These are phyloP conservation scores for Arion vulgaris DNA, from an alignment of 1,140 invertebrate species.

Conservation along the genomic window DNA sequence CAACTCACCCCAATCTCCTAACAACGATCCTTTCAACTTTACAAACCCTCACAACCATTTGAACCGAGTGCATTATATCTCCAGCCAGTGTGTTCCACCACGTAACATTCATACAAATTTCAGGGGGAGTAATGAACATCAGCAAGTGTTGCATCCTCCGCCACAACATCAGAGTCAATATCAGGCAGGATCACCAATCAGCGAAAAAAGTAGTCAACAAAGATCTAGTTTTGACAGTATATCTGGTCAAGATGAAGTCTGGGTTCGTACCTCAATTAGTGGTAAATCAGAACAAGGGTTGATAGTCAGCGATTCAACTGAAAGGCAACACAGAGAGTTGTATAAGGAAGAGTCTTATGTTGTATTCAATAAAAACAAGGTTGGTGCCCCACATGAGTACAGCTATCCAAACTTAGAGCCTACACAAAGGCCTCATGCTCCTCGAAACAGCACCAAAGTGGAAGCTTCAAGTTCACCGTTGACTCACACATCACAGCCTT, in stretches of 20 bases:
- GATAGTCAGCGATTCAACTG: conserved; percentile 52
- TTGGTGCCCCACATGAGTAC: conserved; percentile 62
- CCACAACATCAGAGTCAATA: conserved; percentile 56
- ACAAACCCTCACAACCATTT: conserved; percentile 69
- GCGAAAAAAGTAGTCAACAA: conserved; percentile 61
- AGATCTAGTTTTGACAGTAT: conserved; percentile 63
- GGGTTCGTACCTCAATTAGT: conserved; percentile 66
- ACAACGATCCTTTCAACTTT: conserved; percentile 61
- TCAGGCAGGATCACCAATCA: conserved; percentile 49
- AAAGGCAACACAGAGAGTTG: conserved; percentile 39
- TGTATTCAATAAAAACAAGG: conserved; percentile 79
- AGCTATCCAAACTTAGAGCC: conserved; percentile 68
- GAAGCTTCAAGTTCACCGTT: conserved; percentile 28
- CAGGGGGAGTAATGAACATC: conserved; percentile 49
- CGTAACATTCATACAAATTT: conserved; percentile 28
- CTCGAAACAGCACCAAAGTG: conserved; percentile 57
- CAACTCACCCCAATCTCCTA: conserved; percentile 66
- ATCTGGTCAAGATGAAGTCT: conserved; percentile 62
- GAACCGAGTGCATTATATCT: conserved; percentile 75
- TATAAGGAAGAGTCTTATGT: conserved; percentile 82
- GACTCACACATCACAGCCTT: conserved; percentile 44
- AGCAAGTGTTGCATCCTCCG: conserved; percentile 70
- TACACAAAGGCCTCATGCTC: conserved; percentile 59
- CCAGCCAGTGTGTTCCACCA: conserved; percentile 33
- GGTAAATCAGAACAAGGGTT: conserved; percentile 62